Evolutionary conservation across 1,140 invertebrate genomes (phyloP).

Genomic region (Drusus annulatus): DNA sequence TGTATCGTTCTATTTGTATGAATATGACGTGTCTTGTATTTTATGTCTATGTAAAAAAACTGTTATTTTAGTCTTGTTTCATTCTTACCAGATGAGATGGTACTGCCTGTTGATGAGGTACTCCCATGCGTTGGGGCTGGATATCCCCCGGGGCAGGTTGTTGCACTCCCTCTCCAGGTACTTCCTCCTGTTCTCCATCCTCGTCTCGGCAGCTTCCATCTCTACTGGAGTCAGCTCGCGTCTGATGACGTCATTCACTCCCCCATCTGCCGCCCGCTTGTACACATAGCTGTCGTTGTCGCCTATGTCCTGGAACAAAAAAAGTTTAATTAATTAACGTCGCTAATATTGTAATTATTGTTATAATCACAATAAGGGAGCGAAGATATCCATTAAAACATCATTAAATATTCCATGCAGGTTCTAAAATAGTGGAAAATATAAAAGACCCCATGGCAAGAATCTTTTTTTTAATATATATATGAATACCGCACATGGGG

Average conservation of each 20-base stretch:
- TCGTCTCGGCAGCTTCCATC: conserved; percentile 53
- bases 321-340: neutral
- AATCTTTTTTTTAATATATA: too few relatives aligned
- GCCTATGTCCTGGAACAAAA: conserved; percentile 50
- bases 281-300: conserved; percentile 54
- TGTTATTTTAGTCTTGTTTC: too few relatives aligned
- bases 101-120: conserved; percentile 85
- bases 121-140: conserved; percentile 86
- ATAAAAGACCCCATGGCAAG: too few relatives aligned
- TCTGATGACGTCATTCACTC: conserved; percentile 29
- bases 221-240: conserved; percentile 47
- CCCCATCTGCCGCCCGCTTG: conserved; percentile 27
- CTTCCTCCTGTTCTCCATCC: conserved; percentile 66
- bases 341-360: too few relatives aligned
- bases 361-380: too few relatives aligned
- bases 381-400: too few relatives aligned
- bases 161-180: conserved; percentile 63
- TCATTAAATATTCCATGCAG: too few relatives aligned
- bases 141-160: conserved; percentile 64
- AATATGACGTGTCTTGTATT: too few relatives aligned
- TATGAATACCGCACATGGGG: too few relatives aligned
- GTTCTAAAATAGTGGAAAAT: too few relatives aligned
- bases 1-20: too few relatives aligned
- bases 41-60: too few relatives aligned
- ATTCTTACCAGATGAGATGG: conserved; percentile 80